Percentiles rank a stretch among this genome's conserved stretches.
phyloP scores from a whole-genome alignment of 2,888 invertebrate species.

The Andrena camellia region DNA sequence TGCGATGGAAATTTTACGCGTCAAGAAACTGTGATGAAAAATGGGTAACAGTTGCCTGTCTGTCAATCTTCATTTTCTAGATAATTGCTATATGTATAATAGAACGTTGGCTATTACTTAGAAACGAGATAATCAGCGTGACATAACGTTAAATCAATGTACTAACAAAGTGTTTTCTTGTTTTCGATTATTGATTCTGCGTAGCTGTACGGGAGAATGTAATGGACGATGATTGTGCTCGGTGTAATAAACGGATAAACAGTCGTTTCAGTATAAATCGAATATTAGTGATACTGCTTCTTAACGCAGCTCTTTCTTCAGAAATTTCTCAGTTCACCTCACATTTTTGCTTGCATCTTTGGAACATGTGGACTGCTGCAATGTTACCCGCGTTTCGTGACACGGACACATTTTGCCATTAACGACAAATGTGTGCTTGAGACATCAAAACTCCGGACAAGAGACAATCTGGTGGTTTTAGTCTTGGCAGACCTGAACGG shows the following conservation, averaged over 20 bases:
- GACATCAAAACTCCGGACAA: constrained; percentile 76
- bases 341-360: too few relatives aligned
- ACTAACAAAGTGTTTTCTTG: neutral
- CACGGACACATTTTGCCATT: constrained; percentile 26
- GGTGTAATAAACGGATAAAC: neutral
- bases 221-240: neutral
- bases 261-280: neutral
- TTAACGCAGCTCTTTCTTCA: too few relatives aligned
- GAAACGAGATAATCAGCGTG: neutral
- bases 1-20: neutral
- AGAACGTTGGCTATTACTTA: neutral
- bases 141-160: constrained; percentile 2
- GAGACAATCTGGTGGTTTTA: constrained; percentile 61
- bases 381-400: neutral
- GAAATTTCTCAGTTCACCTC: too few relatives aligned
- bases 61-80: neutral
- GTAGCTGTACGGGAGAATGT: neutral
- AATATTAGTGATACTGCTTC: too few relatives aligned
- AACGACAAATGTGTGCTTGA: constrained; percentile 75
- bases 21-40: neutral
- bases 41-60: neutral
- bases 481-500: constrained; percentile 49
- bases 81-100: neutral
- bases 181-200: constrained; percentile 5
- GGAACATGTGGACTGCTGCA: too few relatives aligned